Conservation (phyloP, 1,140 invertebrate species). For the Heliconius nattereri region DNA sequence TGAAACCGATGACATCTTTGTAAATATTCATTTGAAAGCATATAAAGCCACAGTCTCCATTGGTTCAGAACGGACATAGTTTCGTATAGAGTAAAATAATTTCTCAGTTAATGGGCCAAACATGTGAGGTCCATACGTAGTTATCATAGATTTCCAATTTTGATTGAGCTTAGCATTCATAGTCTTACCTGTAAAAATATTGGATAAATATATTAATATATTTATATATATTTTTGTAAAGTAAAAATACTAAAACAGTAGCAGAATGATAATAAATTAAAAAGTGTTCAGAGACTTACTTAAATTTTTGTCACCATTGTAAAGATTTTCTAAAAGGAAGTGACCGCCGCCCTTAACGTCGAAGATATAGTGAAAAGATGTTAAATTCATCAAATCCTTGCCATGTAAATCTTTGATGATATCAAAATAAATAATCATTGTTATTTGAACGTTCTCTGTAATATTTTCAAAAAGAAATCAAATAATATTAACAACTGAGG, state of each 20-base stretch:
- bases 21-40: not conserved
- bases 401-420: slow-evolving; percentile 23
- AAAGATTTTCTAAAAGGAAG: slow-evolving; percentile 16
- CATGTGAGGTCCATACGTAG: not conserved
- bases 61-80: slow-evolving; percentile 3
- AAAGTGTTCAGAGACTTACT: slow-evolving; percentile 20
- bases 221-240: too few relatives aligned
- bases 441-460: slow-evolving; percentile 14
- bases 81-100: not conserved
- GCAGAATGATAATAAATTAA: too few relatives aligned
- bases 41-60: not conserved
- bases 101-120: not conserved
- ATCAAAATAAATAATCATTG: slow-evolving; percentile 23
- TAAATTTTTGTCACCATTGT: slow-evolving; percentile 6
- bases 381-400: slow-evolving; percentile 16
- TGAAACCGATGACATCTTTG: too few relatives aligned
- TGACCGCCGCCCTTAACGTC: slow-evolving; percentile 12
- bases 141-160: not conserved
- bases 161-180: not conserved
- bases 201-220: too few relatives aligned
- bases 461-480: too few relatives aligned
- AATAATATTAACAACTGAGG: too few relatives aligned
- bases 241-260: too few relatives aligned
- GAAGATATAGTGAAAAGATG: slow-evolving; percentile 13
- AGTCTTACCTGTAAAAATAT: not conserved